These are phyloP conservation scores for Orestias chungarensis DNA, from an alignment of 2,797 vertebrate genomes.

Conservation along the genomic window DNA sequence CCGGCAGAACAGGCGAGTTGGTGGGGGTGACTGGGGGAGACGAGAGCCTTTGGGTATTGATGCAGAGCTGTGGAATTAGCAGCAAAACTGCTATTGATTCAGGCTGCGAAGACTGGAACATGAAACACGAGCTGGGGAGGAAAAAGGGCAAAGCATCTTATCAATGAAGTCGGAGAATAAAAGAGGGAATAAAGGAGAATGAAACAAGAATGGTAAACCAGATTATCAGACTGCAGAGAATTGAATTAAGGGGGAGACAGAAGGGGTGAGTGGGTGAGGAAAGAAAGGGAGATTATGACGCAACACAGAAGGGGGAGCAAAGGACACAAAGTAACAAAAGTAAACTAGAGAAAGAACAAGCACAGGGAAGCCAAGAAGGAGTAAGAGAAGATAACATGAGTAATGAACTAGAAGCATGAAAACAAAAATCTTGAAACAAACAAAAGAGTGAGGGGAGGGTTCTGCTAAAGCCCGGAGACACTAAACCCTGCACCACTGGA, in stretches of 20 bases:
- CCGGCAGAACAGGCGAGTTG: conserved; percentile 23
- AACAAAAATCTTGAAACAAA: conserved; percentile 28
- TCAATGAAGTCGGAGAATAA: conserved; percentile 69
- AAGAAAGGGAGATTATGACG: conserved; percentile 60
- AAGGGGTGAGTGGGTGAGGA: conserved; percentile 50
- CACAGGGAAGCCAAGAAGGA: conserved; percentile 29
- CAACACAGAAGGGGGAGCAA: conserved; percentile 32
- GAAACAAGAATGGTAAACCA: conserved; percentile 36
- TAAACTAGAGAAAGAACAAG: conserved; percentile 35
- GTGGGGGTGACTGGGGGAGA: conserved; percentile 44
- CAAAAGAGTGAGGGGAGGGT: conserved; percentile 29
- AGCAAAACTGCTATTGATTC: conserved; percentile 73
- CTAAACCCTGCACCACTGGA: conserved; percentile 38
- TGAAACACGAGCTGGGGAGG: conserved; percentile 58
- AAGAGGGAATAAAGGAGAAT: conserved; percentile 37
- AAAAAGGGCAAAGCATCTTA: conserved; percentile 59
- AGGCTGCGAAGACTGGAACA: conserved; percentile 69
- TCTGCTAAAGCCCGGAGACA: conserved; percentile 40
- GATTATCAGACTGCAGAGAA: conserved; percentile 69
- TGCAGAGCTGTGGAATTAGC: conserved; percentile 73
- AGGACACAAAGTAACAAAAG: conserved; percentile 51
- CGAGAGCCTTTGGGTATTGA: conserved; percentile 66
- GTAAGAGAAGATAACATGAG: conserved; percentile 18
- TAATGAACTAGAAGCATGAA: conserved; percentile 30
- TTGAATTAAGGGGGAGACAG: conserved; percentile 66